A percentile compares a stretch with the other conserved stretches of the same genome.
Conservation (phyloP, 2,797 vertebrate species). For the Poeciliopsis turneri region DNA sequence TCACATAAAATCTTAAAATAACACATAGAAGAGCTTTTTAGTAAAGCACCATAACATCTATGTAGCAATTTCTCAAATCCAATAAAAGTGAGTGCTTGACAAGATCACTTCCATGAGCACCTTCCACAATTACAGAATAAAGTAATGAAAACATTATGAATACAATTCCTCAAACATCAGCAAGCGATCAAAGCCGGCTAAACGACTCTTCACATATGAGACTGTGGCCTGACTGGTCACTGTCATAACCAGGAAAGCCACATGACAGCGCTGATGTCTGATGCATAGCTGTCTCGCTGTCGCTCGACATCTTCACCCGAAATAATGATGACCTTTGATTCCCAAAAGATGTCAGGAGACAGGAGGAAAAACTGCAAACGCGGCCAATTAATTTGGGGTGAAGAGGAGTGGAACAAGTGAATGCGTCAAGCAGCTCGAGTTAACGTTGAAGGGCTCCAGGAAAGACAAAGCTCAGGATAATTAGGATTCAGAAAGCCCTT, state of each 20-base stretch:
- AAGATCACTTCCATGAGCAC: constrained; percentile 1
- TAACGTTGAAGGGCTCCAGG: constrained; percentile 68
- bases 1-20: not conserved
- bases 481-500: constrained; percentile 76
- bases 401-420: constrained; percentile 64
- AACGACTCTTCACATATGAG: constrained; percentile 26
- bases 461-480: constrained; percentile 73
- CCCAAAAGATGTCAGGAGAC: constrained; percentile 72
- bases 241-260: constrained; percentile 52
- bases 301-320: constrained; percentile 61
- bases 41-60: not conserved
- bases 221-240: constrained; percentile 36
- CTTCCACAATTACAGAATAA: not conserved
- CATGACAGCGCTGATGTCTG: constrained; percentile 66
- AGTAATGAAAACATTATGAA: constrained; percentile 15
- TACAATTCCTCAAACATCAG: constrained; percentile 19
- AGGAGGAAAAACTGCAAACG: constrained; percentile 52
- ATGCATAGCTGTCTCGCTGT: constrained; percentile 62
- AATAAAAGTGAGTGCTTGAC: not conserved
- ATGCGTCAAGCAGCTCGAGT: constrained; percentile 63
- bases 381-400: constrained; percentile 75
- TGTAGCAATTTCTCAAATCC: constrained; percentile 20
- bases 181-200: constrained; percentile 19
- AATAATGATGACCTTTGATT: constrained; percentile 79
- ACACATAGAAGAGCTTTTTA: not conserved